These are phyloP conservation scores for Mionectes macconnelli DNA, from an alignment of 2,113 vertebrate species.

Conservation along the genomic window DNA sequence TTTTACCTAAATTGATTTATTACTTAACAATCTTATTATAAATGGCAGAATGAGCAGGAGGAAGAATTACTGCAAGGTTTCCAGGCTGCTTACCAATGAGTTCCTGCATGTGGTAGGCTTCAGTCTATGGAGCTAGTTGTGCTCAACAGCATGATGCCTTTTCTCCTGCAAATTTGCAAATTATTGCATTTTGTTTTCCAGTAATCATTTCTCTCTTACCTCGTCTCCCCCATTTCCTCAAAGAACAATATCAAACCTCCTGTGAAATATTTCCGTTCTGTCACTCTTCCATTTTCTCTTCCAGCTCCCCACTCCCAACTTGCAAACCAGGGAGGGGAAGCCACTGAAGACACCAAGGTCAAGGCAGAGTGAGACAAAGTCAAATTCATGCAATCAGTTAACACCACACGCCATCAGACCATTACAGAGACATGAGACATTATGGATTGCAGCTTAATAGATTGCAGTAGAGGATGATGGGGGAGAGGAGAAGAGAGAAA, in stretches of 20 bases:
- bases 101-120: not conserved
- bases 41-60: constrained; percentile 1
- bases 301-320: not conserved
- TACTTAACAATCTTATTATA: not conserved
- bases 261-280: not conserved
- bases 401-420: not conserved
- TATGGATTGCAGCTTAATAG: constrained; percentile 59
- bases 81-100: constrained; percentile 3
- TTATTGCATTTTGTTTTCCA: not conserved
- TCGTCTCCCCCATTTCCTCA: not conserved
- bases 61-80: constrained; percentile 9
- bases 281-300: not conserved
- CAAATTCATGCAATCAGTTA: constrained; percentile 57
- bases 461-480: not conserved
- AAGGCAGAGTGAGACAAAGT: constrained; percentile 48
- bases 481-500: constrained; percentile 10
- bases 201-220: not conserved
- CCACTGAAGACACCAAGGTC: constrained; percentile 49
- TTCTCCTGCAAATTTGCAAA: not conserved
- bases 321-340: not conserved
- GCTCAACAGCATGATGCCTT: not conserved
- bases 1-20: constrained; percentile 14
- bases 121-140: not conserved
- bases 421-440: not conserved
- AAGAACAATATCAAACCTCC: not conserved